Percentiles rank a stretch among this genome's conserved stretches.
Conservation (phyloP, 1,140 invertebrate genomes). For the Drosophila kikkawai region DNA sequence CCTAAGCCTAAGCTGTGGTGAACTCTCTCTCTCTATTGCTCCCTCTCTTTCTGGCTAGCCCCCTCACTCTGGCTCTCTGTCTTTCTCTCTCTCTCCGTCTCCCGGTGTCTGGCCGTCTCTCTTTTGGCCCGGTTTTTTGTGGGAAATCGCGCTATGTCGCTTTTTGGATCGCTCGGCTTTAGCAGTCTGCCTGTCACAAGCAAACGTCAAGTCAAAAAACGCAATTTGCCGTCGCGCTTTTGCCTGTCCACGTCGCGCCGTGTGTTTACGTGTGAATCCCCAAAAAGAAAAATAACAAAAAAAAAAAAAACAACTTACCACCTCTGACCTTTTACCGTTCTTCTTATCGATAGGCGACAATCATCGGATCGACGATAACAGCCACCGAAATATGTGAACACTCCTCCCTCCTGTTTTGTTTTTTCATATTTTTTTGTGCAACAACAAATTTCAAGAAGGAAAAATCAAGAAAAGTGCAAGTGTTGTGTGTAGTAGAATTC, state of each 20-base stretch:
- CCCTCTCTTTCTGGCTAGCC: not conserved
- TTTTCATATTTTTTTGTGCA: constrained; percentile 22
- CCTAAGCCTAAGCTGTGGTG: constrained; percentile 60
- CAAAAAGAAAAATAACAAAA: not conserved
- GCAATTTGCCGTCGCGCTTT: constrained; percentile 46
- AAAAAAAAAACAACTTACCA: not conserved
- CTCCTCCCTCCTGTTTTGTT: constrained; percentile 14
- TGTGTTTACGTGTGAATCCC: constrained; percentile 35
- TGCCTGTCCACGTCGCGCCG: constrained; percentile 33
- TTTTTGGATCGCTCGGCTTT: constrained; percentile 73
- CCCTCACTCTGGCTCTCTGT: not conserved
- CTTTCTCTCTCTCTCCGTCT: not conserved
- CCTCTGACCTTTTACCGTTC: constrained; percentile 19
- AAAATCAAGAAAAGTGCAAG: constrained; percentile 3
- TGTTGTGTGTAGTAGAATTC: constrained; percentile 3
- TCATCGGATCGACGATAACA: constrained; percentile 8
- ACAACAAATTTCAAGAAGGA: constrained; percentile 9
- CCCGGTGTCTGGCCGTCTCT: not conserved
- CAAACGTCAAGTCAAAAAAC: constrained; percentile 54
- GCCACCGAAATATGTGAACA: constrained; percentile 10
- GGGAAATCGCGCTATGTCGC: constrained; percentile 61
- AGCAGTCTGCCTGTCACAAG: constrained; percentile 56
- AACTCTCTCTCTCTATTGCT: constrained; percentile 8
- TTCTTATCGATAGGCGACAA: constrained; percentile 9
- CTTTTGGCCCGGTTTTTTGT: constrained; percentile 42